phyloP scores from a whole-genome alignment of 2,888 invertebrate genomes.

The Orchesellides sinensis region DNA sequence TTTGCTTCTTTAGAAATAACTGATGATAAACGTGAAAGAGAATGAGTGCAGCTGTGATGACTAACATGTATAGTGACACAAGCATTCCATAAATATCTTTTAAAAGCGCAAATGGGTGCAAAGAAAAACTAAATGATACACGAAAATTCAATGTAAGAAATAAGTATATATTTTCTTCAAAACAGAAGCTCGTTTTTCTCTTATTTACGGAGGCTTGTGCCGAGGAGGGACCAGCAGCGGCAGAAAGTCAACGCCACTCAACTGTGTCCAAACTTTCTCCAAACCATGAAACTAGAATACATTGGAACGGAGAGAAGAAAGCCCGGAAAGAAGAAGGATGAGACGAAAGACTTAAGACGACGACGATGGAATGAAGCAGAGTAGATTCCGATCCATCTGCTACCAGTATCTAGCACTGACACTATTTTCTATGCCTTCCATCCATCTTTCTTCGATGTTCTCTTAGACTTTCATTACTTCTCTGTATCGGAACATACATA shows the following conservation, averaged over 20 bases:
- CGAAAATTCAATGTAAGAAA: not conserved
- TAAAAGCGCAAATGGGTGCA: not conserved
- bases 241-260: not conserved
- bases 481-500: not conserved
- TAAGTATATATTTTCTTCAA: conserved; percentile 25
- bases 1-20: not conserved
- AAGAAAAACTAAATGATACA: too few relatives aligned
- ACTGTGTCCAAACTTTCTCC: conserved; percentile 19
- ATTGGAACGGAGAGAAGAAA: conserved; percentile 3
- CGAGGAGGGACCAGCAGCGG: not conserved
- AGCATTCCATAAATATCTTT: too few relatives aligned
- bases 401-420: conserved; percentile 41
- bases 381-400: conserved; percentile 45
- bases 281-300: conserved; percentile 1
- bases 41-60: not conserved
- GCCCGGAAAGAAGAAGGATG: conserved; percentile 49
- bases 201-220: not conserved
- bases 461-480: not conserved
- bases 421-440: conserved; percentile 43
- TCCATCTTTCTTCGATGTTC: conserved; percentile 33
- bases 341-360: conserved; percentile 36
- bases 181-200: conserved; percentile 7
- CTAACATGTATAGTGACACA: too few relatives aligned
- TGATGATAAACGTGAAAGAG: not conserved
- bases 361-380: conserved; percentile 36